A percentile compares a stretch with the other conserved stretches of the same genome.
Evolutionary conservation across 2,797 vertebrate species (phyloP).

Genomic region (Cephalopachus bancanus): DNA sequence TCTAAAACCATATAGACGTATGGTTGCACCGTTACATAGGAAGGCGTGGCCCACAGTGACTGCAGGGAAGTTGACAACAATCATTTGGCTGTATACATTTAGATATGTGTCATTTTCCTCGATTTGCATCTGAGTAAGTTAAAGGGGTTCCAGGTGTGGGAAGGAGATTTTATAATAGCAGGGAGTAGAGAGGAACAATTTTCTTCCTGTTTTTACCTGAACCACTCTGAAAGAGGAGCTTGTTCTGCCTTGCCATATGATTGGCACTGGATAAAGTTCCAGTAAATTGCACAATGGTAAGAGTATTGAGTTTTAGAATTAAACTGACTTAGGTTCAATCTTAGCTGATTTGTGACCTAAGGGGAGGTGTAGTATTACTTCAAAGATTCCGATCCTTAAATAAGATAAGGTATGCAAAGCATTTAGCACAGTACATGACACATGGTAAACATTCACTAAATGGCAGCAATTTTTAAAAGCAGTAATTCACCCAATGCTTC

Average conservation of each 20-base stretch:
- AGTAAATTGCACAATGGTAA: neutral
- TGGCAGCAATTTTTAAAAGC: neutral
- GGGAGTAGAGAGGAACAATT: neutral
- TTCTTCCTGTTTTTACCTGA: neutral
- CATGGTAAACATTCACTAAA: neutral
- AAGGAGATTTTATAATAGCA: neutral
- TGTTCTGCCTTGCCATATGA: neutral
- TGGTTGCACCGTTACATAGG: neutral
- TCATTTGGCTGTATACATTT: neutral
- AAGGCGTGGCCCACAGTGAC: neutral
- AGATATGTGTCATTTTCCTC: neutral
- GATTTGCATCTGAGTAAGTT: neutral
- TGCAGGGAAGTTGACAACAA: neutral
- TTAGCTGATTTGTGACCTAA: neutral
- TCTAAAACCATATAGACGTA: neutral
- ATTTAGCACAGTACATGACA: neutral
- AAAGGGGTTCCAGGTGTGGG: neutral
- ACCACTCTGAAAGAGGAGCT: neutral
- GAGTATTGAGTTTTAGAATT: neutral
- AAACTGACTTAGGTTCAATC: neutral
- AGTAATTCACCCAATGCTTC: neutral
- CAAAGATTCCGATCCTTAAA: neutral
- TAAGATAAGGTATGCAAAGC: slow-evolving; percentile 57
- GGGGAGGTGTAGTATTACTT: neutral
- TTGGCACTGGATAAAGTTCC: neutral